Conservation (phyloP, 2,888 invertebrate species). For the Protodeltote pygarga region DNA sequence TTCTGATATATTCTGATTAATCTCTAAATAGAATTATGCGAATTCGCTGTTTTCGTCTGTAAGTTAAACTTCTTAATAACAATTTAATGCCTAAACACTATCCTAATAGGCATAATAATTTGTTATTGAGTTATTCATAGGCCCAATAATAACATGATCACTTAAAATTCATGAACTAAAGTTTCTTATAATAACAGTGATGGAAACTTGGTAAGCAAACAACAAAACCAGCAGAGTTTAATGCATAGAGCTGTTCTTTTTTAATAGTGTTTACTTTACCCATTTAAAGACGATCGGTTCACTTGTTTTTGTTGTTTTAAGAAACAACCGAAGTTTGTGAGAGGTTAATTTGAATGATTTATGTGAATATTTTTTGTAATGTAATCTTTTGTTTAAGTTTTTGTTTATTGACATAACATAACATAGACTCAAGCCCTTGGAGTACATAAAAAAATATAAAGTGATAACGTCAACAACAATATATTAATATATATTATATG, state of each 20-base stretch:
- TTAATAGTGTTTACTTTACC: conserved; percentile 23
- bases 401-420: not conserved
- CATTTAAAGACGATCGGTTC: conserved; percentile 3
- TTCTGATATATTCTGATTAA: no score
- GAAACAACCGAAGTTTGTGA: conserved; percentile 13
- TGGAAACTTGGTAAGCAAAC: conserved; percentile 4
- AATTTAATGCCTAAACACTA: no score
- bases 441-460: no score
- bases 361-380: conserved; percentile 26
- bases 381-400: conserved; percentile 1
- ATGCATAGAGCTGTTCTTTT: conserved; percentile 13
- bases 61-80: no score
- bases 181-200: no score
- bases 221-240: not conserved
- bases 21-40: no score
- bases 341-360: conserved; percentile 37
- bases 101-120: no score
- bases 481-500: no score
- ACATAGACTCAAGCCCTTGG: no score
- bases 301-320: no score
- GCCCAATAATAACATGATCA: not conserved
- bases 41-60: no score
- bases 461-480: no score
- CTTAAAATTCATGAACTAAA: conserved; percentile 6
- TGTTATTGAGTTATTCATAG: not conserved